Conservation (phyloP, 2,797 vertebrate genomes). For the Typhlichthys subterraneus region DNA sequence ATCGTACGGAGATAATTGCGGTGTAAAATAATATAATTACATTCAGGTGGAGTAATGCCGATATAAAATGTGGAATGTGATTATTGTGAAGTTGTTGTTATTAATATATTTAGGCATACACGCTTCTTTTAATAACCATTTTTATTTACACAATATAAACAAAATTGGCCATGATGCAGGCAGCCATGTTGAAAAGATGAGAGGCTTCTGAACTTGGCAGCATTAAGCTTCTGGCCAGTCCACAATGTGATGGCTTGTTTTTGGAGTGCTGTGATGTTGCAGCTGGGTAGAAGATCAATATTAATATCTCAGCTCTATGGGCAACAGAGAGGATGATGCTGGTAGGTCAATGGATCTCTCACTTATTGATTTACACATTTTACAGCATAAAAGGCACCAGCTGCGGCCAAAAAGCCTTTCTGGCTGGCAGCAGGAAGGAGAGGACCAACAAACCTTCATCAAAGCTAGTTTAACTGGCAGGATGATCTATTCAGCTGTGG, state of each 20-base stretch:
- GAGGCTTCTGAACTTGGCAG: slow-evolving; percentile 13
- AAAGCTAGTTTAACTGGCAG: slow-evolving; percentile 43
- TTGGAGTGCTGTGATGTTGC: slow-evolving; percentile 48
- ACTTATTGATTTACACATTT: slow-evolving; percentile 68
- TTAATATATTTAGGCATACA: no score
- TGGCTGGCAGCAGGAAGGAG: slow-evolving; percentile 28
- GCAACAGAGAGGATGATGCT: slow-evolving; percentile 59
- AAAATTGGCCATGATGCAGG: background rate
- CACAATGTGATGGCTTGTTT: slow-evolving; percentile 51
- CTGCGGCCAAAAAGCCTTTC: slow-evolving; percentile 63
- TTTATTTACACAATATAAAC: background rate
- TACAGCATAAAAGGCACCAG: slow-evolving; percentile 58
- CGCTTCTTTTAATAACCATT: background rate
- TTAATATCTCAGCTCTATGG: slow-evolving; percentile 60
- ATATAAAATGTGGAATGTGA: background rate
- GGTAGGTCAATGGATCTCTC: slow-evolving; percentile 60
- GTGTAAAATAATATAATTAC: no score
- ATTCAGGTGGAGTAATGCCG: background rate
- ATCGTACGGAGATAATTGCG: no score
- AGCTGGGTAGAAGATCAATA: slow-evolving; percentile 57
- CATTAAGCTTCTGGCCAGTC: slow-evolving; percentile 25
- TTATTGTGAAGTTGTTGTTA: background rate
- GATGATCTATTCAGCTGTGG: slow-evolving; percentile 56
- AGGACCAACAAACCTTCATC: slow-evolving; percentile 27
- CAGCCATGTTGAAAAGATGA: background rate